phyloP scores from a whole-genome alignment of 92 coral and sea anemone genomes.

The Zoanthus sansibaricus region DNA sequence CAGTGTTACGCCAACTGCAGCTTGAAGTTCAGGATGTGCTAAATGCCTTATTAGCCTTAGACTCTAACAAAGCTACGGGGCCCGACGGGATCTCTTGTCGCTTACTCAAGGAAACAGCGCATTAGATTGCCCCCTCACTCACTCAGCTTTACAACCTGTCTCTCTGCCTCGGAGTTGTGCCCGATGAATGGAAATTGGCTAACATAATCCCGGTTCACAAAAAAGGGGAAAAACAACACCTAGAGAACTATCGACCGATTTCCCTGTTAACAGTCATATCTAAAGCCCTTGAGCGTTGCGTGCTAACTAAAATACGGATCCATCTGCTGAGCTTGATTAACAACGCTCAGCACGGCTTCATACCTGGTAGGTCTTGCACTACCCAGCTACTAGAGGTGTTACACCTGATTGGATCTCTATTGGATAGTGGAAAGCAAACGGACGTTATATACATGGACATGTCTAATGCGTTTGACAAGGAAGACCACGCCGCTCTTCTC shows the following conservation, averaged over 20 bases:
- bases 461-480: slow-evolving; percentile 56
- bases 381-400: slow-evolving; percentile 34
- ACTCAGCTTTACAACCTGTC: slow-evolving; percentile 29
- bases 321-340: not conserved
- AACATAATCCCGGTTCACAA: slow-evolving; percentile 65
- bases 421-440: slow-evolving; percentile 44
- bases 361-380: slow-evolving; percentile 34
- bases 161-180: slow-evolving; percentile 28
- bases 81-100: not conserved
- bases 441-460: slow-evolving; percentile 47
- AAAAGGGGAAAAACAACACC: slow-evolving; percentile 51
- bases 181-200: slow-evolving; percentile 59
- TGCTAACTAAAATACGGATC: slow-evolving; percentile 13
- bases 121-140: not conserved
- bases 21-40: slow-evolving; percentile 14
- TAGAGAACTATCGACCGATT: slow-evolving; percentile 64
- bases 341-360: not conserved
- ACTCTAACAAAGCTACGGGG: slow-evolving; percentile 11
- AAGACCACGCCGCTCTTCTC: slow-evolving; percentile 24
- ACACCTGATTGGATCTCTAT: not conserved
- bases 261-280: slow-evolving; percentile 26
- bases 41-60: not conserved
- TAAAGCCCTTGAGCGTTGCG: slow-evolving; percentile 39
- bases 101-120: not conserved
- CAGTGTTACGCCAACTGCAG: slow-evolving; percentile 9